Evolutionary conservation across 2,797 vertebrate genomes (phyloP), one percentile per base, ranked within the genome.

Genomic region (Sebastes taczanowskii): DNA sequence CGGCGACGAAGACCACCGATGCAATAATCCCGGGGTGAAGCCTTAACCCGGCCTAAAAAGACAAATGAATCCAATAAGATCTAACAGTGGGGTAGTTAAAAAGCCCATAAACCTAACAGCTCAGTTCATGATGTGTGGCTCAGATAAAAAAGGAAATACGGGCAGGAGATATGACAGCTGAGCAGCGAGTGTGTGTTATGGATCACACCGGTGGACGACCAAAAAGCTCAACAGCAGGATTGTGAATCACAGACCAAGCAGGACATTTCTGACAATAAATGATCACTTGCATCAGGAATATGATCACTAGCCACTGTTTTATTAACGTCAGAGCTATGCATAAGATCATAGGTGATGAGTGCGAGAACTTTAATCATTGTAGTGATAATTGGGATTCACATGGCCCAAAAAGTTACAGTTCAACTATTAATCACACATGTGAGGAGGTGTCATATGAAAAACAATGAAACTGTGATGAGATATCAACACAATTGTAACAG

Each of bases 1-100:
- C 16, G 10, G 84, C 76, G 65, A 96, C 92, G 23, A 95, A 77
- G 81, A 95, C 81, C 85, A 96, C 94, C 6, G 94, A 92, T 58
- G 90, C 94, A 80, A 95, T 91, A 68, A 96, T 83, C 27, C 94
- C 94, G 2, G 92, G 91, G 89, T 96, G 95, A 59, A 96, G 90
- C 74, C 93, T 91, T 61, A 87, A 86, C 86, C 89, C 78, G 71
- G 77, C 84, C 89, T 93, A 85, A 91, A 88, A 89, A 89, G 85
- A 94, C 78, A 93, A 90, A 94, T 91, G 80, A 92, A 90, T 93
- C 85, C 86, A 90, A 90, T 92, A 88, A 91, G 86, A 90, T 87
- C 82, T 74, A 92, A 93, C 89, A 89, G 85, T 85, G 85, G 83
- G 87, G 88, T 88, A 78, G 86, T 93, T 93, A 91, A 92, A 90